A percentile compares a stretch with the other conserved stretches of the same genome.
Evolutionary conservation across 1,140 invertebrate species (phyloP).

Genomic region (Ceratosolen solmsi): DNA sequence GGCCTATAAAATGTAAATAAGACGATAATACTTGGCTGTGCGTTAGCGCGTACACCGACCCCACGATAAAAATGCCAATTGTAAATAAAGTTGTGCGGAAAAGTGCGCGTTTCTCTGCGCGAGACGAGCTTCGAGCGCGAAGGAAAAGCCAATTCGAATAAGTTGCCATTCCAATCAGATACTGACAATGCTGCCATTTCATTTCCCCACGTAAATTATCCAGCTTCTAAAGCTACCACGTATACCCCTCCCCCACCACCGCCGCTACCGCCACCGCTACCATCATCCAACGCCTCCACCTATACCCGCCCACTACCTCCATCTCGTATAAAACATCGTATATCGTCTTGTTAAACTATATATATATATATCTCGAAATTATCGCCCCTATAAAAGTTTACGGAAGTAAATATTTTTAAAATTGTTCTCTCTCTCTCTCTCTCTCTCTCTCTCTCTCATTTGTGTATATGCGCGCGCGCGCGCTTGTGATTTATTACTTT

Average conservation of each 20-base stretch:
- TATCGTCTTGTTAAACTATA: background rate
- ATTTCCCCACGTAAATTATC: background rate
- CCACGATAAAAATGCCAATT: background rate
- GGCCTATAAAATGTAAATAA: background rate
- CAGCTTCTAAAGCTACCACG: background rate
- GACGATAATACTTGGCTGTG: background rate
- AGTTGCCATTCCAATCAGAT: background rate
- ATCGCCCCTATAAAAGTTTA: background rate
- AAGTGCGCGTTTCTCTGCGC: too few relatives aligned
- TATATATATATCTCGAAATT: background rate
- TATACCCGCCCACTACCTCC: too few relatives aligned
- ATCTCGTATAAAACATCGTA: background rate
- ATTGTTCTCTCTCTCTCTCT: too few relatives aligned
- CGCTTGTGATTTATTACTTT: too few relatives aligned
- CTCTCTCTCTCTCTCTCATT: too few relatives aligned
- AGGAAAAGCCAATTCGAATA: background rate
- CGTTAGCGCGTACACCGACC: background rate
- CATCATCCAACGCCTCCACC: too few relatives aligned
- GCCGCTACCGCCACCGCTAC: too few relatives aligned
- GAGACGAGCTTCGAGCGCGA: background rate
- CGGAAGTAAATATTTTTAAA: background rate
- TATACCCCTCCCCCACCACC: too few relatives aligned
- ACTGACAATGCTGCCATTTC: background rate
- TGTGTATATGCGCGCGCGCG: too few relatives aligned
- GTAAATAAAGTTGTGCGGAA: background rate